phyloP scores from a whole-genome alignment of 2,113 vertebrate species.

The Papio anubis region DNA sequence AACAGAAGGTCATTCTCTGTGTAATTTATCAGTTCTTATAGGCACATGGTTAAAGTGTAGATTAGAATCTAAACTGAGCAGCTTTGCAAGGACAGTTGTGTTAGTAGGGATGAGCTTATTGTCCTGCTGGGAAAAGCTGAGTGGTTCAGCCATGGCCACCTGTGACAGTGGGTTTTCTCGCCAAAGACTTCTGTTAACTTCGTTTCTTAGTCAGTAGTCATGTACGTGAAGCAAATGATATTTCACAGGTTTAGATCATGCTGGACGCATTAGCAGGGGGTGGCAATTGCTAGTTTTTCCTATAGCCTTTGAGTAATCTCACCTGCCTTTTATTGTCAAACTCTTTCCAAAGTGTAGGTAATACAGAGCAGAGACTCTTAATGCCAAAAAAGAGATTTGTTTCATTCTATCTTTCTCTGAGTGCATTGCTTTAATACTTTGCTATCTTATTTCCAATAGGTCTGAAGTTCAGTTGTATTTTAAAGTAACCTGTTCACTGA shows the following conservation, averaged over 20 bases:
- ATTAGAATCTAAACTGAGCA: not conserved
- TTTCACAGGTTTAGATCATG: not conserved
- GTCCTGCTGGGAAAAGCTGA: conserved; percentile 43
- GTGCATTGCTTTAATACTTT: not conserved
- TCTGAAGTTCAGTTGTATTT: conserved; percentile 4
- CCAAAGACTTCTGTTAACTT: not conserved
- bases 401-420: not conserved
- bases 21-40: conserved; percentile 27
- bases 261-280: not conserved
- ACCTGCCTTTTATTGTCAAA: not conserved
- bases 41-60: conserved; percentile 17
- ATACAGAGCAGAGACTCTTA: not conserved
- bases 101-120: not conserved
- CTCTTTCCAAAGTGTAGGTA: not conserved
- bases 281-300: not conserved
- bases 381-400: not conserved
- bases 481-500: not conserved
- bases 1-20: conserved; percentile 53
- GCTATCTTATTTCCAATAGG: not conserved
- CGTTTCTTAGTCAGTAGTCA: not conserved
- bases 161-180: conserved; percentile 14
- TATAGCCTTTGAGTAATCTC: not conserved
- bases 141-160: conserved; percentile 33
- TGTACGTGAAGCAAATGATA: not conserved
- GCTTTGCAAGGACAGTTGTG: conserved; percentile 2